Evolutionary conservation across 2,113 vertebrate species (phyloP).

Genomic region (Heteronetta atricapilla): DNA sequence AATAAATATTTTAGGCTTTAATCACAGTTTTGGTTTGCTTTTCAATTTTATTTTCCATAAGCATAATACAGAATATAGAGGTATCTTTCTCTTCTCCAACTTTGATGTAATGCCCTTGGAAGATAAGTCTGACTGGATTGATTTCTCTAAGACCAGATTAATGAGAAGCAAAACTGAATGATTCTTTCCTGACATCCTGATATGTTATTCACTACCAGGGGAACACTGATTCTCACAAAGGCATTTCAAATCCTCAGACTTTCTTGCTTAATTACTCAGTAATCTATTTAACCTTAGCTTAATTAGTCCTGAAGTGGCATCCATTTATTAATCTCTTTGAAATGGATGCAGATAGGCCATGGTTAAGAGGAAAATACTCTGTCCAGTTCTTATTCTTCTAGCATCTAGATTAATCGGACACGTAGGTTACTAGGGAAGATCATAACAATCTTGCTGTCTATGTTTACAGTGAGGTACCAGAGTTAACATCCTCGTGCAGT

Average conservation of each 20-base stretch:
- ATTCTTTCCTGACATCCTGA: not conserved
- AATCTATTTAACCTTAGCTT: not conserved
- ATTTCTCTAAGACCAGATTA: slow-evolving; percentile 3
- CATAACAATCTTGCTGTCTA: not conserved
- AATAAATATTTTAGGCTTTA: slow-evolving; percentile 41
- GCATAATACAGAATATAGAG: not conserved
- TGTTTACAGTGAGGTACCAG: not conserved
- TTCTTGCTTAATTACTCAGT: not conserved
- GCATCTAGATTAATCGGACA: not conserved
- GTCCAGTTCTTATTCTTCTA: not conserved
- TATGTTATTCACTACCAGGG: not conserved
- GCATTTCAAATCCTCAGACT: not conserved
- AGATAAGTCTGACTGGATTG: not conserved
- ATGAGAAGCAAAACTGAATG: not conserved
- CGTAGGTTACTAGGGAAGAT: not conserved
- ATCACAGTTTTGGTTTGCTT: slow-evolving; percentile 11
- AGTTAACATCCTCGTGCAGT: not conserved
- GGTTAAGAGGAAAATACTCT: not conserved
- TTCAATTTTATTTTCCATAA: not conserved
- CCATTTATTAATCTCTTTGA: not conserved
- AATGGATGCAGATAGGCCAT: not conserved
- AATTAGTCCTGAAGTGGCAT: not conserved
- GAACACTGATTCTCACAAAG: not conserved
- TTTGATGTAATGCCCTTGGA: not conserved
- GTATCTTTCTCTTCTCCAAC: not conserved